A percentile compares a stretch with the other conserved stretches of the same genome.
These are phyloP conservation scores for Eremobia ochroleuca DNA, from an alignment of 2,888 invertebrate genomes.

Conservation along the genomic window DNA sequence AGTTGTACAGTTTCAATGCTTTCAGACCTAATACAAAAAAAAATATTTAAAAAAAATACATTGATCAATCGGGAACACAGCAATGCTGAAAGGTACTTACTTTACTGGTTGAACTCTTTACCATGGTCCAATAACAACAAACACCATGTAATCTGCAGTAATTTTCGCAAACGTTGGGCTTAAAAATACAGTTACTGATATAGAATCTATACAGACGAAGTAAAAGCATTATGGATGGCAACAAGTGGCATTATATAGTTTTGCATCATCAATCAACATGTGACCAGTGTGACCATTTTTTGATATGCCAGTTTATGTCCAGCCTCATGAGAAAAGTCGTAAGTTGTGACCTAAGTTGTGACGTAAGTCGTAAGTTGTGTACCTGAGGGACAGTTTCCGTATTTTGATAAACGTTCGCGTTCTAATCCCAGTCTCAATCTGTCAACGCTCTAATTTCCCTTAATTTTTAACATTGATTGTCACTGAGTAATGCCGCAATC, in stretches of 20 bases:
- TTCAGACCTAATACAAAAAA: neutral
- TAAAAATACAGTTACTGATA: neutral
- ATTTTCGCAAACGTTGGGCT: neutral
- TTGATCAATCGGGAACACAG: neutral
- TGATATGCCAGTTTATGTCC: neutral
- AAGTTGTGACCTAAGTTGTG: neutral
- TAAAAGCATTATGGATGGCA: neutral
- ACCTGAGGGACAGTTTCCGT: no score
- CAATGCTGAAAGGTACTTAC: neutral
- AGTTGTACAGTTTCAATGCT: neutral
- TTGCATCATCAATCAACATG: neutral
- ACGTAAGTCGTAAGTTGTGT: neutral
- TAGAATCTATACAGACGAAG: neutral
- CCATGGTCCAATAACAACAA: neutral
- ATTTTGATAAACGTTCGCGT: neutral
- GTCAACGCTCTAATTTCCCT: neutral
- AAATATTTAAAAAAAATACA: no score
- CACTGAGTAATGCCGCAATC: neutral
- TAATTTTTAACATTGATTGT: neutral
- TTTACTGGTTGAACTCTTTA: neutral
- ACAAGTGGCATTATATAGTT: neutral
- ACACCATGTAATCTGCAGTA: neutral
- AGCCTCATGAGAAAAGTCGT: neutral
- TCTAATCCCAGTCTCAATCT: neutral
- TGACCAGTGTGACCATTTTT: neutral